Base-by-base conservation (phyloP, 2,113 vertebrate species). In the Gadus chalcogrammus region DNA sequence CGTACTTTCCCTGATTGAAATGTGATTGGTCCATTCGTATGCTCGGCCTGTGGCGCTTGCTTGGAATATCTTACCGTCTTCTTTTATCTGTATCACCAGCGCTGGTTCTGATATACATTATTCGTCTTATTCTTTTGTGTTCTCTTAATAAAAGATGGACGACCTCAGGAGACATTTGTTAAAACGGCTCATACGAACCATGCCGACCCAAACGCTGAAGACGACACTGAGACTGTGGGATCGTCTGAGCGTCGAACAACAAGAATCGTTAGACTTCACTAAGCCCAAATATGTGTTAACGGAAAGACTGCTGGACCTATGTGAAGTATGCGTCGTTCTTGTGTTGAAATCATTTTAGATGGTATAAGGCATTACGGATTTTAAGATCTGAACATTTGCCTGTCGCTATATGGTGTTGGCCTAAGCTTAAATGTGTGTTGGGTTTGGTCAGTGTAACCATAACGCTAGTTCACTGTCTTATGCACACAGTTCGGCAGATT, bases 211-310 rank as follows among this genome's bases (percentile, higher is more conserved):
- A 15, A 79, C 88, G 75, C 84, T 95, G 0, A 76, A 75, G 72
- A 15, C 27, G 2, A 75, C 91, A 17, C 78, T 98, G 35, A 84
- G 88, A 7, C 79, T 87, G 1, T 99, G 97, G 97, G 88, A 80
- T 1, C 93, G 93, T 71, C 76, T 99, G 13, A 90, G 93, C 0
- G 80, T 79, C 55, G 55, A 17, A 0, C 93, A 96, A 55, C 87
- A 92, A 18, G 67, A 84, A 13, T 76, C 84, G 0, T 0, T 98
- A 13, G 91, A 95, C 65, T 90, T 90, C 12, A 80, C 24, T 0
- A 87, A 90, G 65, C 61, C 77, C 0, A 98, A 96, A 80, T 91
- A 90, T 17, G 70, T 31, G 2, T 11, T 97, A 20, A 83, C 88
- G 5, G 88, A 91, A 27, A 79, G 89, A 1, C 68, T 99, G 6